Base-by-base conservation (phyloP, 2,888 invertebrate species). In the Apamea monoglypha region DNA sequence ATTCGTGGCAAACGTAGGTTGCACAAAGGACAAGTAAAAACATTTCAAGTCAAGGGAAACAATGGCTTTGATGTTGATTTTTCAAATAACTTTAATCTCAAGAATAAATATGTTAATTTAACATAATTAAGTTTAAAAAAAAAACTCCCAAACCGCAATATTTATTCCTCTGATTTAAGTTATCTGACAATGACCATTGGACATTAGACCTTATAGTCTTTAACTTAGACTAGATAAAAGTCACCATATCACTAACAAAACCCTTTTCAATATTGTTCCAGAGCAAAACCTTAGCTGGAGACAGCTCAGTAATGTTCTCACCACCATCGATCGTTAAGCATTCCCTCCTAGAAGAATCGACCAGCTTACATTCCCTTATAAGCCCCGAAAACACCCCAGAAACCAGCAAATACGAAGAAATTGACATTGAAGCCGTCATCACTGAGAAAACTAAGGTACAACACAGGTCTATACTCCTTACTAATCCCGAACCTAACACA, bases 311-410 rank as follows among this genome's bases (percentile, higher is more conserved):
- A 16, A 95, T 98, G 90, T 99, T 99, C 94, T 99, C 99, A 0
- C 99, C 99, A 0, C 98, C 99, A 1, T 98, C 98, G 36, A 98
- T 99, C 87, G 98, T 99, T 91, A 98, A 98, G 92, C 98, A 99
- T 91, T 98, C 98, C 10, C 97, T 98, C 70, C 97, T 98, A 81
- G 97, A 97, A 92, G 97, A 97, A 85, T 97, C 97, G 2, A 97
- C 97, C 73, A 97, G 98, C 86, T 95, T 98, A 89, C 98, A 98
- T 91, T 96, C 96, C 81, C 90, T 96, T 0, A 92, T 96, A 83
- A 96, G 95, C 84, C 91, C 94, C 0, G 96, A 97, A 25, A 96
- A 95, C 91, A 96, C 97, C 0, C 96, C 97, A 0, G 95, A 96
- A 76, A 90, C 94, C 0, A 90, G 88, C 84, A 95, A 94, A 90